Percentiles rank a stretch among this genome's conserved stretches.
Conservation (phyloP, 1,140 invertebrate species). For the Zaprionus taronus region DNA sequence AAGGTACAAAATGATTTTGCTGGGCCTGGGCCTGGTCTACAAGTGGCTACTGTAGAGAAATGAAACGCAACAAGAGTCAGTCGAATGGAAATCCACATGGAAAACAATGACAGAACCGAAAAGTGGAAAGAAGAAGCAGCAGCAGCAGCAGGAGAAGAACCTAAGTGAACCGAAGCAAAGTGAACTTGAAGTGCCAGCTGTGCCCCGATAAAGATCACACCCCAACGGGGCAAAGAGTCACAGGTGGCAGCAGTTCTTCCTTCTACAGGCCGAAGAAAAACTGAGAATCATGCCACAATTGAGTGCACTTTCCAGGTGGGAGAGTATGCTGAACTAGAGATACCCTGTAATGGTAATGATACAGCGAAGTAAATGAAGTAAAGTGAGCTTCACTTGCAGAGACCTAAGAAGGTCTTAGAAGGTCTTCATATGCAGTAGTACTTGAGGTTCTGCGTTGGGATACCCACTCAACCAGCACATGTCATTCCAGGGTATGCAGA, state of each 20-base stretch:
- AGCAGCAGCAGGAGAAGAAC: constrained; percentile 5
- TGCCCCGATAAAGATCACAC: constrained; percentile 78
- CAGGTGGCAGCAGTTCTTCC: constrained; percentile 63
- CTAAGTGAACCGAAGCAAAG: constrained; percentile 32
- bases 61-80: constrained; percentile 47
- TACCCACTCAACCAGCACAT: neutral
- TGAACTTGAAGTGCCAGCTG: constrained; percentile 71
- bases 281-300: constrained; percentile 66
- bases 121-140: neutral
- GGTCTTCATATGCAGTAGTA: neutral
- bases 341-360: constrained; percentile 20
- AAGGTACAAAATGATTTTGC: constrained; percentile 39
- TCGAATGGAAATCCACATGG: constrained; percentile 69
- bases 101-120: constrained; percentile 51
- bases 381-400: neutral
- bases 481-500: constrained; percentile 33
- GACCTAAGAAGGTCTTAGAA: too few species aligned
- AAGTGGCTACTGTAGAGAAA: constrained; percentile 47
- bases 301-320: constrained; percentile 58
- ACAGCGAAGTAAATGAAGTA: neutral
- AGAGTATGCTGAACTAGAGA: constrained; percentile 12
- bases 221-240: constrained; percentile 47
- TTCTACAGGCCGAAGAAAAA: constrained; percentile 14
- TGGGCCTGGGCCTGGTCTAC: constrained; percentile 2
- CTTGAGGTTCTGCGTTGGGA: neutral